phyloP scores from a whole-genome alignment of 2,113 vertebrate genomes.

The Nerophis lumbriciformis region DNA sequence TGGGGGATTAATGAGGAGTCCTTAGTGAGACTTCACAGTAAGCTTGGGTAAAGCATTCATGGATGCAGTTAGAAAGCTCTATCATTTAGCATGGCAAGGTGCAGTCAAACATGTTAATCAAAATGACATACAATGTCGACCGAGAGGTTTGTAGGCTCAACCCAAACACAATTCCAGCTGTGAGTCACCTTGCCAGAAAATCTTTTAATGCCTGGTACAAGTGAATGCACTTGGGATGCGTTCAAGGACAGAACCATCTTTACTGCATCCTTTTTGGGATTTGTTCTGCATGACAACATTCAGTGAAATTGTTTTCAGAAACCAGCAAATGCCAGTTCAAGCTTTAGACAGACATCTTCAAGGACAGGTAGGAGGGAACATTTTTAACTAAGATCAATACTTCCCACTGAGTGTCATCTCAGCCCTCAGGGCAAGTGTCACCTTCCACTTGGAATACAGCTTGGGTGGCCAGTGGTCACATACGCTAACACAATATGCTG shows the following conservation, averaged over 20 bases:
- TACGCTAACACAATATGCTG: constrained; percentile 1
- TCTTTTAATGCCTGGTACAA: constrained; percentile 3
- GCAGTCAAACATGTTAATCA: not conserved
- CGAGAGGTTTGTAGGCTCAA: not conserved
- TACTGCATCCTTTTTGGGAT: constrained; percentile 33
- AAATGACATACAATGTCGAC: not conserved
- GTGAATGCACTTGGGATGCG: constrained; percentile 26
- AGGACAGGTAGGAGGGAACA: constrained; percentile 1
- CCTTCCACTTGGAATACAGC: constrained; percentile 5
- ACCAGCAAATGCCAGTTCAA: constrained; percentile 6
- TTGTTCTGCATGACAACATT: constrained; percentile 23
- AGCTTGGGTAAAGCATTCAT: too few species aligned
- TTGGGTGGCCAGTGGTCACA: constrained; percentile 2
- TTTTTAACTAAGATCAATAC: constrained; percentile 29
- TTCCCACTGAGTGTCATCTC: constrained; percentile 16
- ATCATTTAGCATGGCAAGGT: not conserved
- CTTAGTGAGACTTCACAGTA: too few species aligned
- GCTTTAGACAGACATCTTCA: constrained; percentile 18
- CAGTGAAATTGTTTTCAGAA: constrained; percentile 2
- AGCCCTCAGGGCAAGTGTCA: constrained; percentile 8
- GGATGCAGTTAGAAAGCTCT: not conserved
- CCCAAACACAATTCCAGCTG: not conserved
- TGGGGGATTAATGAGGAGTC: too few species aligned
- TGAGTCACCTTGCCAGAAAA: constrained; percentile 2
- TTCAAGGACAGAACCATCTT: constrained; percentile 31